phyloP scores from a whole-genome alignment of 1,140 invertebrate genomes.

The Eriocheir sinensis region DNA sequence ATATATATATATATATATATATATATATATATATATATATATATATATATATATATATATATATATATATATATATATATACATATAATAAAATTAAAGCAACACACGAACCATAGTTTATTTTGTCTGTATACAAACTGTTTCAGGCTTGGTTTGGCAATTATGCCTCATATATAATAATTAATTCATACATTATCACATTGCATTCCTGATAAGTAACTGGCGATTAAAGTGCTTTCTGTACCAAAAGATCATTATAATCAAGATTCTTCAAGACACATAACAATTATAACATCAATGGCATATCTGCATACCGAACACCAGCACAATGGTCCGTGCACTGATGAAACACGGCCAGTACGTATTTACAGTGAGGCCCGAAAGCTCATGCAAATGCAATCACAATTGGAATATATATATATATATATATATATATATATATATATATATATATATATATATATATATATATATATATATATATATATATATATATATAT shows the following conservation, averaged over 20 bases:
- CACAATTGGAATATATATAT: not conserved
- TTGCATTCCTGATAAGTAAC: not conserved
- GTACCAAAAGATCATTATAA: not conserved
- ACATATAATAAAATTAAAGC: no score
- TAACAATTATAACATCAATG: not conserved
- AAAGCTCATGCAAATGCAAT: not conserved
- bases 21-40: no score
- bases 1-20: no score
- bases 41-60: no score
- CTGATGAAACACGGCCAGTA: not conserved
- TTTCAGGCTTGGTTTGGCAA: no score
- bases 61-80: no score
- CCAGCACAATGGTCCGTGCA: not conserved
- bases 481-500: not conserved
- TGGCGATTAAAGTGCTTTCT: not conserved
- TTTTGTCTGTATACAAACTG: no score
- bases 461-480: not conserved
- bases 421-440: not conserved
- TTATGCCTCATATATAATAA: no score
- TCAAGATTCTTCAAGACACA: not conserved
- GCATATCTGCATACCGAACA: not conserved
- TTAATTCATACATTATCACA: no score
- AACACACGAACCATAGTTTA: no score
- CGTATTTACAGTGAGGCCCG: not conserved
- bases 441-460: conserved; percentile 44